phyloP scores from a whole-genome alignment of 2,797 vertebrate genomes.

The Acipenser oxyrinchus region DNA sequence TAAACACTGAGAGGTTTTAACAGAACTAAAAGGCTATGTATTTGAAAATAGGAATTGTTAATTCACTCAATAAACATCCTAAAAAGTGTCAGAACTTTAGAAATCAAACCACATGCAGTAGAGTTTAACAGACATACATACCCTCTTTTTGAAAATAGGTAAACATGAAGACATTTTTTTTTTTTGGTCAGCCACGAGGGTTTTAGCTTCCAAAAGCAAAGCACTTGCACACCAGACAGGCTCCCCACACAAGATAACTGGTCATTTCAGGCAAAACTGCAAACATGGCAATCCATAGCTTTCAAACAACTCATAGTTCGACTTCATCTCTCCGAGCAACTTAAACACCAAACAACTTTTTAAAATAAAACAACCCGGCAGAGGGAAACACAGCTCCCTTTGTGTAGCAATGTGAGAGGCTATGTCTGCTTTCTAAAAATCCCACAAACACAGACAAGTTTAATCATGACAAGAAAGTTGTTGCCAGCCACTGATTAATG shows the following conservation, averaged over 20 bases:
- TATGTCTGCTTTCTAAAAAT: constrained; percentile 1
- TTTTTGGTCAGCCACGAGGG: constrained; percentile 26
- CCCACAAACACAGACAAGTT: constrained; percentile 4
- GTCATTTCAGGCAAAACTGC: not conserved
- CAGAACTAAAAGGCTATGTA: no score
- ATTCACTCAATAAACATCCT: no score
- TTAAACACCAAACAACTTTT: not conserved
- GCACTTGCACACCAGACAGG: not conserved
- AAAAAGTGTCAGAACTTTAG: no score
- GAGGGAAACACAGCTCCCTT: not conserved
- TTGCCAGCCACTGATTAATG: constrained; percentile 13
- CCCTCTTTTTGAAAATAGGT: constrained; percentile 46
- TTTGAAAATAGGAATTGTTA: no score
- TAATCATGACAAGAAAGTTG: constrained; percentile 14
- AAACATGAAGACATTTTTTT: constrained; percentile 47
- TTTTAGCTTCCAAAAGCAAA: constrained; percentile 38
- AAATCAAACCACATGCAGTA: not conserved
- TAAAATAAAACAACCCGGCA: constrained; percentile 17
- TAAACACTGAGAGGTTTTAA: no score
- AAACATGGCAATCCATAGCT: constrained; percentile 3
- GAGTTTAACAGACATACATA: constrained; percentile 29
- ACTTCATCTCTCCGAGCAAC: not conserved
- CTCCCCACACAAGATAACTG: not conserved
- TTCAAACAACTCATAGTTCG: constrained; percentile 1
- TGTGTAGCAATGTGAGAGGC: not conserved